Base-by-base conservation (phyloP, 2,113 vertebrate genomes). In the Herpetotheres cachinnans region DNA sequence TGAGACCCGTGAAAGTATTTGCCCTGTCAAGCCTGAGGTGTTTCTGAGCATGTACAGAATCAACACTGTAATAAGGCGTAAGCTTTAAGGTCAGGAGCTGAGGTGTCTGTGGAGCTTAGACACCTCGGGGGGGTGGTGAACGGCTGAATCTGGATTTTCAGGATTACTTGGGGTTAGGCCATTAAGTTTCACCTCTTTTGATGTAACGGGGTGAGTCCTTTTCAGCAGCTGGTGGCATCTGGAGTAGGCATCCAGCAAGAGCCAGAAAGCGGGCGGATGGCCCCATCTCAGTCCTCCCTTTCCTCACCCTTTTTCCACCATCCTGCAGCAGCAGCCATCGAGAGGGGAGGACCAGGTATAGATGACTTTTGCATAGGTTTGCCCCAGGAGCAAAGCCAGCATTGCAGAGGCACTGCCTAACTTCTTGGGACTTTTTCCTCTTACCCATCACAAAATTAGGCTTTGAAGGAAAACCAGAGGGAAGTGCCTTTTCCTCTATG, bases 71-170 rank as follows among this genome's bases (percentile, higher is more conserved):
- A n/a, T 29, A 34, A 72, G 18, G 13, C 9, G 1, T 40, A 32
- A 65, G 36, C 19, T 62, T 69, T 70, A 72, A 62, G 36, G 50
- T 81, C 91, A 83, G 58, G 24, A 69, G 27, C 27, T 66, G 62
- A 93, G 40, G 46, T 73, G 62, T 81, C n/a, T 78, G 36, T 82
- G 62, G 47, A 88, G 16, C 27, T 82, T 13, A 69, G 29, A 32
- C 44, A 56, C 44, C 58, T 92, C 2, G 0, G 13, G 2, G 3
- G 13, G 1, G 1, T 42, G 16, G 9, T 44, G 9, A 67, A 16
- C 30, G 29, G 18, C 52, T 56, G 38, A 63, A 42, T 8, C 2
- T 0, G 26, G 50, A 71, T 90, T 70, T 86, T 84, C 69, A 50
- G 25, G 22, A 24, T 93, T 40, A 32, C 34, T 81, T 70, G 27